Conservation (phyloP, 2,113 vertebrate genomes). For the Heterocephalus glaber region DNA sequence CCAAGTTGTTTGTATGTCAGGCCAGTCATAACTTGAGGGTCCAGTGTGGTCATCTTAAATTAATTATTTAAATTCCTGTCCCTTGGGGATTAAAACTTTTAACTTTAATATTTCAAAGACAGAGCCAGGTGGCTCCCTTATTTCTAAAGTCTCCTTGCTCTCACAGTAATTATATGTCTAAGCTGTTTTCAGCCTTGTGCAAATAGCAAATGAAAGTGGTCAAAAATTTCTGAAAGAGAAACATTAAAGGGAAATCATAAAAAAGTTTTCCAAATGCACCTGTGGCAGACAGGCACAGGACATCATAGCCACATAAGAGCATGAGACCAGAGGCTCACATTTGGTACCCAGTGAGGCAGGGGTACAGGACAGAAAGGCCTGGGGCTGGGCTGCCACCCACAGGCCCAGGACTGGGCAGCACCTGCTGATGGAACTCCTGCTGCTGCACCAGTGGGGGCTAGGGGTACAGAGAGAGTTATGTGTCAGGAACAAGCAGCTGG, state of each 20-base stretch:
- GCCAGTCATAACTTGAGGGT: no score
- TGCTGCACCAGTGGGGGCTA: neutral
- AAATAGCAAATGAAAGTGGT: neutral
- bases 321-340: fast-evolving
- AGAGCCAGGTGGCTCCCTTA: neutral
- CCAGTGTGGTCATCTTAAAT: neutral
- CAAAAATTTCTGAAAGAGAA: neutral
- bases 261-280: neutral
- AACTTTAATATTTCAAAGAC: neutral
- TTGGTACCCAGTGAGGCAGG: neutral
- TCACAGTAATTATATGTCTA: neutral
- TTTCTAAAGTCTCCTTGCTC: neutral
- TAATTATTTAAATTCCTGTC: neutral
- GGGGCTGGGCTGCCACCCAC: neutral
- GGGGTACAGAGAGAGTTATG: fast-evolving
- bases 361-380: neutral
- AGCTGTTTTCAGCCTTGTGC: neutral
- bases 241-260: neutral
- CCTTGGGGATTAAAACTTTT: neutral
- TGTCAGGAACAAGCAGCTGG: neutral
- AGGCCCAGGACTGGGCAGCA: neutral
- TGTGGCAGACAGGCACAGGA: neutral
- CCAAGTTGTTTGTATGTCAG: no score
- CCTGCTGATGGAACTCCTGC: neutral
- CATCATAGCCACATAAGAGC: fast-evolving